Base-by-base conservation (phyloP, 2,797 vertebrate genomes). In the Macropodus opercularis region DNA sequence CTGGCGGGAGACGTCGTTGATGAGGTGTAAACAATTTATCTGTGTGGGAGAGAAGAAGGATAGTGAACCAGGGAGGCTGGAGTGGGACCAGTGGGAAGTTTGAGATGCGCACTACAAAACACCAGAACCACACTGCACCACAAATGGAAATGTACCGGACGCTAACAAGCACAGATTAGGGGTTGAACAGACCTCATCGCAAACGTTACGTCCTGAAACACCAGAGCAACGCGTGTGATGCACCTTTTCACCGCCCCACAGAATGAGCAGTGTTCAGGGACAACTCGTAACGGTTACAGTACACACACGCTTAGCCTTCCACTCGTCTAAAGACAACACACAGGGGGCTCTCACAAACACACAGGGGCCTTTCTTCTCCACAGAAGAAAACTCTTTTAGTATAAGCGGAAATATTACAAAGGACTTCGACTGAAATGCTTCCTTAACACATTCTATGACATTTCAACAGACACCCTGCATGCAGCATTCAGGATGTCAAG, bases 21-120 rank as follows among this genome's bases (percentile, higher is more conserved):
- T 88, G 88, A 91, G 93, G 92, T 90, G 94, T 92, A 94, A 95
- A 95, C 93, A 91, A 94, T 87, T 98, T 98, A 99, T 98, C 96
- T 98, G 95, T 86, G 84, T 87, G 85, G 91, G 88, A 93, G 80
- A 87, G 88, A 89, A 87, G 86, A 91, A 77, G 83, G 48, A 86
- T 27, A 83, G 68, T 79, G 64, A 86, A 82, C 77, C 51, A 39
- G 49, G 58, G 64, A 71, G 60, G 58, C 47, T 9, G 63, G 52
- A 3, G 58, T 17, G 51, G 71, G 67, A 35, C n/a, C 46, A 57
- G 44, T 19, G 64, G 64, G 70, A 72, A 38, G 63, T 19, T 21
- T 27, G 34, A 59, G 57, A 73, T 23, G 58, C 1, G 15, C 40
- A 57, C 67, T 34, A 63, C 63, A 69, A 60, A 29, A 46, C 51